phyloP scores from a whole-genome alignment of 92 coral and sea anemone genomes.

The Zoanthus solanderi region DNA sequence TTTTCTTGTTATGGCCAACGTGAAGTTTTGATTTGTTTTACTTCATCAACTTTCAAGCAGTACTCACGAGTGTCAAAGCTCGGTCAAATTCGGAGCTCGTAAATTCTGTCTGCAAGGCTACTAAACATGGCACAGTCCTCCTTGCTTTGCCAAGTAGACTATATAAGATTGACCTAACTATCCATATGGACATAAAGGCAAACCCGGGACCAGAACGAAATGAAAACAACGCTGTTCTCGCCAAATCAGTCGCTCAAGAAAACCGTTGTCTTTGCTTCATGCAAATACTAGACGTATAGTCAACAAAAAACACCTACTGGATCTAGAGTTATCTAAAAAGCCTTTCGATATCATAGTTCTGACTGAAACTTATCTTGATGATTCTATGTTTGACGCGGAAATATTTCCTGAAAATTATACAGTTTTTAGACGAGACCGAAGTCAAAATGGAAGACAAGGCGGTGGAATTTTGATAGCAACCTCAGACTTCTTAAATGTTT shows the following conservation, averaged over 20 bases:
- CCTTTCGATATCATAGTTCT: conserved; percentile 40
- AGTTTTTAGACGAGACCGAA: conserved; percentile 52
- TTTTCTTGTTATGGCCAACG: background rate
- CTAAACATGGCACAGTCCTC: too few species aligned
- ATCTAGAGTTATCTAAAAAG: conserved; percentile 31
- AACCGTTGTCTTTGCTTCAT: conserved; percentile 28
- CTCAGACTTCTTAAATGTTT: background rate
- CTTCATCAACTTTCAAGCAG: conserved; percentile 6
- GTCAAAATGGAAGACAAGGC: conserved; percentile 50
- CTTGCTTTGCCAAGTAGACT: too few species aligned
- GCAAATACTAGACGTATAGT: conserved; percentile 10
- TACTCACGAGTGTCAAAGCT: background rate
- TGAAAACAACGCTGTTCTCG: too few species aligned
- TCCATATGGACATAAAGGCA: too few species aligned
- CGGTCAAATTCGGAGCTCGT: too few species aligned
- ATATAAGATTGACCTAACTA: too few species aligned
- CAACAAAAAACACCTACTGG: conserved; percentile 17
- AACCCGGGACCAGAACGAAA: too few species aligned
- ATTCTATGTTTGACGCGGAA: conserved; percentile 46
- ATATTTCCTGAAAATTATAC: conserved; percentile 47
- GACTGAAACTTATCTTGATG: conserved; percentile 6
- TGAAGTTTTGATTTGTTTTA: background rate
- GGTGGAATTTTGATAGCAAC: conserved; percentile 43
- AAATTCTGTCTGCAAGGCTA: too few species aligned
- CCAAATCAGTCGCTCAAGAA: background rate